phyloP scores from a whole-genome alignment of 2,113 vertebrate genomes.

The Dascyllus trimaculatus region DNA sequence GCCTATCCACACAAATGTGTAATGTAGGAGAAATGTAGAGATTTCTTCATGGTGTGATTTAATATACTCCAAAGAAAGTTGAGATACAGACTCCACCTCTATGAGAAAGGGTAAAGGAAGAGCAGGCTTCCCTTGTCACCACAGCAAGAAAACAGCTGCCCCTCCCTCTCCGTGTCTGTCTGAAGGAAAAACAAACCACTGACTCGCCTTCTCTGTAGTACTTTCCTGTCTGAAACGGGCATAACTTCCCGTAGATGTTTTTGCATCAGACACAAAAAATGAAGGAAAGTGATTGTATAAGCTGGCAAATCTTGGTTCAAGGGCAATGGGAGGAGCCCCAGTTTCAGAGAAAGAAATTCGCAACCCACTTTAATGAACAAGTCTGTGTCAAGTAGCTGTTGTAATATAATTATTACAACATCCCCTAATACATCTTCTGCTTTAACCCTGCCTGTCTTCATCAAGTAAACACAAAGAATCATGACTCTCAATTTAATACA shows the following conservation, averaged over 20 bases:
- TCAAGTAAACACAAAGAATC: slow-evolving; percentile 18
- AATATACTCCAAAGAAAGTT: slow-evolving; percentile 59
- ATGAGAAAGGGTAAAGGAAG: slow-evolving; percentile 31
- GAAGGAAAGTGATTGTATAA: background rate
- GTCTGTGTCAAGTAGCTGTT: slow-evolving; percentile 38
- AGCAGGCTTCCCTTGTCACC: slow-evolving; percentile 48
- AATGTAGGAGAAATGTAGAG: slow-evolving; percentile 3
- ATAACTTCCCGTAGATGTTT: slow-evolving; percentile 54
- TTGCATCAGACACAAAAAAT: slow-evolving; percentile 13
- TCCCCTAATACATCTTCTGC: slow-evolving; percentile 35
- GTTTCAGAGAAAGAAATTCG: slow-evolving; percentile 24
- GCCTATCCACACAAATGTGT: slow-evolving; percentile 26
- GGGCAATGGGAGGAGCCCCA: slow-evolving; percentile 20
- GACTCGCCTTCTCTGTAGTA: slow-evolving; percentile 25
- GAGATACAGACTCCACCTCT: slow-evolving; percentile 31
- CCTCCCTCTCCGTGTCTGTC: slow-evolving; percentile 19
- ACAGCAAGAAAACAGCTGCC: slow-evolving; percentile 46
- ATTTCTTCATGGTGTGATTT: slow-evolving; percentile 48
- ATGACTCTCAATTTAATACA: slow-evolving; percentile 6
- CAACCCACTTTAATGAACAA: slow-evolving; percentile 19
- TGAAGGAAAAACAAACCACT: slow-evolving; percentile 67
- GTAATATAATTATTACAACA: slow-evolving; percentile 56
- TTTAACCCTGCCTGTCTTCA: slow-evolving; percentile 33
- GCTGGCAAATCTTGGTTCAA: slow-evolving; percentile 8
- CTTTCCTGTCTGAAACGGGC: slow-evolving; percentile 58